Evolutionary conservation across 2,797 vertebrate genomes (phyloP), one percentile per base, ranked within the genome.

Genomic region (Halcyon leucocephala): DNA sequence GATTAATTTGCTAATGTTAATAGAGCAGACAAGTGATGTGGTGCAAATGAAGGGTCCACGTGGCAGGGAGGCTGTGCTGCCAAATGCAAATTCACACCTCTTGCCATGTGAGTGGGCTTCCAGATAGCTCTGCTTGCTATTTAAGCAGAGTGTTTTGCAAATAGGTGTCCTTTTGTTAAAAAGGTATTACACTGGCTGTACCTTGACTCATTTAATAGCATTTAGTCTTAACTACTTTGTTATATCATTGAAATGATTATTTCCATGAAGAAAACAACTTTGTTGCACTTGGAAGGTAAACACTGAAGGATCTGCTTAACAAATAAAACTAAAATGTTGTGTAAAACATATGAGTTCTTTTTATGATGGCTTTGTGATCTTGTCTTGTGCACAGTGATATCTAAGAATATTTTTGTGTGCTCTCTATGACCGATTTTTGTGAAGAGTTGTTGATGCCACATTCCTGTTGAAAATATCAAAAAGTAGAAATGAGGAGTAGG

Each of bases 141-240:
- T 96, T 72, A 73, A 62, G 65, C 79, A 87, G 42, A 79, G 25
- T 29, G 17, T 97, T 93, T 85, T 88, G 49, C 61, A 94, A 93
- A 82, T 58, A 54, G 77, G 73, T 12, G 21, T 24, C 11, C 17
- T 60, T 96, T 79, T 83, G 41, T 60, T 90, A 82, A 79, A 83
- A 86, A 92, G 41, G 39, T 58, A 49, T n/a, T 90, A 19, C 16
- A 41, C 5, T 65, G 51, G 21, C 22, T 55, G 13, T 82, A 69
- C 24, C 8, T 85, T 70, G n/a, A 60, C 28, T 85, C 4, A 16
- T 79, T 71, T 67, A 67, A 52, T 21, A 37, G 9, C 11, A 44
- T 48, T 78, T 86, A 57, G 13, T 33, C 12, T 72, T 69, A 72
- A 57, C 14, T 80, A n/a, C 31, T 70, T 71, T 44, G 64, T 22